Evolutionary conservation across 2,797 vertebrate genomes (phyloP).

Genomic region (Poecilia velifera): DNA sequence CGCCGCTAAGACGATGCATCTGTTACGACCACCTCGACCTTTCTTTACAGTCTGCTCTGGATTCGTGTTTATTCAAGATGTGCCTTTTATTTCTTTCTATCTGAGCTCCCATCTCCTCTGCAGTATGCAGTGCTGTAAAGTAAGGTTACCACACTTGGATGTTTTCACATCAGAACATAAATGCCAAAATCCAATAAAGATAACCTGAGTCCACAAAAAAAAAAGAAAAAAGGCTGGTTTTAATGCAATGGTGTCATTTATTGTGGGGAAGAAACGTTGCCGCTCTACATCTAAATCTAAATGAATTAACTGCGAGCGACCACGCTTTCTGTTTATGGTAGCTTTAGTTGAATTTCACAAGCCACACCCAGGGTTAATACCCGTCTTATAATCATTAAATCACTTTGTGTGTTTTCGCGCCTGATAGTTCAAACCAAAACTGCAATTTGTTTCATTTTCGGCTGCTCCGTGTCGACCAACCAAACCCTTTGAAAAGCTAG

Average conservation of each 20-base stretch:
- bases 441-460: too few species aligned
- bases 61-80: constrained; percentile 28
- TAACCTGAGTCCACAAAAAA: too few species aligned
- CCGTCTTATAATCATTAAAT: too few species aligned
- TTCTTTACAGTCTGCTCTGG: constrained; percentile 18
- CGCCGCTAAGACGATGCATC: constrained; percentile 1
- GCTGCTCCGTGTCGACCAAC: too few species aligned
- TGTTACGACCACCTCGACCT: constrained; percentile 38
- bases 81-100: constrained; percentile 24
- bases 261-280: not conserved
- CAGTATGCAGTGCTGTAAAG: not conserved
- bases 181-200: not conserved
- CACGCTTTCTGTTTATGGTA: not conserved
- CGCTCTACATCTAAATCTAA: not conserved
- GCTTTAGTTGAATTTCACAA: not conserved
- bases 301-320: not conserved
- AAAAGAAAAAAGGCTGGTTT: not conserved
- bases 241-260: not conserved
- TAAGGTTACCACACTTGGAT: not conserved
- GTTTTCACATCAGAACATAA: not conserved
- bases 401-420: too few species aligned
- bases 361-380: not conserved
- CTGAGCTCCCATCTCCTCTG: constrained; percentile 18
- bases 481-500: too few species aligned
- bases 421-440: too few species aligned